A percentile compares a stretch with the other conserved stretches of the same genome.
phyloP scores from a whole-genome alignment of 2,113 vertebrate species.

The Chunga burmeisteri region DNA sequence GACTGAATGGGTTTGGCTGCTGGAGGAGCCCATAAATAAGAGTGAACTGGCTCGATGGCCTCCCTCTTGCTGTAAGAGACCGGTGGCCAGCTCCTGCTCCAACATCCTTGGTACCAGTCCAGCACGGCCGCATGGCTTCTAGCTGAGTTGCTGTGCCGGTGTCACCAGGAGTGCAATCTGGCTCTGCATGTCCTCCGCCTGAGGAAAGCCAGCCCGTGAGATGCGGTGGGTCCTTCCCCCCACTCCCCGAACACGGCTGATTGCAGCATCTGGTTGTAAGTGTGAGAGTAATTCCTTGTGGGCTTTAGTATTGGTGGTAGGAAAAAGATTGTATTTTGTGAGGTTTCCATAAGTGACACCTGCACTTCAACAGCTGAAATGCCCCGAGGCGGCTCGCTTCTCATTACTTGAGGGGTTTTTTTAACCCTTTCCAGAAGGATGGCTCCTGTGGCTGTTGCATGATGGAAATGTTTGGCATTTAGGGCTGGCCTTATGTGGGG shows the following conservation, averaged over 20 bases:
- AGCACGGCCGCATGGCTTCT: not conserved
- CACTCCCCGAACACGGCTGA: fast-evolving
- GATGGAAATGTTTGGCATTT: not conserved
- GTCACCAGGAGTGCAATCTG: not conserved
- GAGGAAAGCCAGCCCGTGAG: not conserved
- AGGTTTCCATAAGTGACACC: conserved; percentile 47
- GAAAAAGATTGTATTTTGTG: not conserved
- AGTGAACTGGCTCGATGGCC: not conserved
- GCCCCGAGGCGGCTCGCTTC: not conserved
- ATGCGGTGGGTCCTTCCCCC: not conserved
- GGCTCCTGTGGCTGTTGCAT: not conserved
- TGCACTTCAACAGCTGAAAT: conserved; percentile 48
- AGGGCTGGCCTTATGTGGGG: not conserved
- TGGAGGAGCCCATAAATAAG: not conserved
- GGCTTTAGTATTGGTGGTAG: not conserved
- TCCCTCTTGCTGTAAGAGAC: not conserved
- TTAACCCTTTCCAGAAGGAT: conserved; percentile 27
- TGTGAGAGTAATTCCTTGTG: conserved; percentile 55
- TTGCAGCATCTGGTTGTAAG: conserved; percentile 61
- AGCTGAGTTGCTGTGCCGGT: fast-evolving
- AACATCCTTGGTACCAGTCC: not conserved
- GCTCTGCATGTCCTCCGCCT: fast-evolving
- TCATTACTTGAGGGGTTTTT: not conserved
- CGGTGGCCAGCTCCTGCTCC: not conserved
- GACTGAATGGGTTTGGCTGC: not conserved